Conservation (phyloP, 2,888 invertebrate genomes). For the Euproctis similis region DNA sequence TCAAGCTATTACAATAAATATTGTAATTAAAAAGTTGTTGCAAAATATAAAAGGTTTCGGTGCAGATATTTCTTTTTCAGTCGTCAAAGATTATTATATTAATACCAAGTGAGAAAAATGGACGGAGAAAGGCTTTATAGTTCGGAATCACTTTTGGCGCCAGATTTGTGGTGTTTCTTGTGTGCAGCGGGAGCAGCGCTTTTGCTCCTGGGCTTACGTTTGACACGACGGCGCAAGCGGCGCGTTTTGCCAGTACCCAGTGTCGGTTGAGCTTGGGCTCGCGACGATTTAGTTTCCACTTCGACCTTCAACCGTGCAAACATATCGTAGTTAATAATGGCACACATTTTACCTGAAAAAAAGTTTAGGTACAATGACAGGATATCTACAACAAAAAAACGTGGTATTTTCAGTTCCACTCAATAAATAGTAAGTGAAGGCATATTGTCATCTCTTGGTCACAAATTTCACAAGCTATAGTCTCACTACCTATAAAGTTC, state of each 20-base stretch:
- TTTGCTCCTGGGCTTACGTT: slow-evolving; percentile 57
- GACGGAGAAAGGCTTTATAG: slow-evolving; percentile 27
- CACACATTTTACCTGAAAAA: slow-evolving; percentile 65
- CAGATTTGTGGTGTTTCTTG: slow-evolving; percentile 44
- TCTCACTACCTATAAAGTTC: too few species aligned
- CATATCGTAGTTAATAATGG: slow-evolving; percentile 69
- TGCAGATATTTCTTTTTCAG: too few species aligned
- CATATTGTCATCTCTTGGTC: too few species aligned
- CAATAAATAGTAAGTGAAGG: too few species aligned
- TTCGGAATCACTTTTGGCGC: slow-evolving; percentile 67
- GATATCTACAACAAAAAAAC: too few species aligned
- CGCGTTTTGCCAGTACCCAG: slow-evolving; percentile 39
- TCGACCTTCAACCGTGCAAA: slow-evolving; percentile 64
- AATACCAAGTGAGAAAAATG: background rate
- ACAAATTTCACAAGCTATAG: too few species aligned
- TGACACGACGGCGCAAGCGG: slow-evolving; percentile 42
- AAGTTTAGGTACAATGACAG: too few species aligned
- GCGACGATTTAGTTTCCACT: slow-evolving; percentile 53
- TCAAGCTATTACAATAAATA: too few species aligned
- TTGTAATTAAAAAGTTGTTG: too few species aligned
- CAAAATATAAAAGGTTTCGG: too few species aligned
- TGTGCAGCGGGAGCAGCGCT: slow-evolving; percentile 53
- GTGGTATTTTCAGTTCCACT: too few species aligned
- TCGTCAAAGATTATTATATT: background rate
- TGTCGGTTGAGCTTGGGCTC: slow-evolving; percentile 38